Conservation (phyloP, 2,888 invertebrate genomes). For the Drosophila rellima region DNA sequence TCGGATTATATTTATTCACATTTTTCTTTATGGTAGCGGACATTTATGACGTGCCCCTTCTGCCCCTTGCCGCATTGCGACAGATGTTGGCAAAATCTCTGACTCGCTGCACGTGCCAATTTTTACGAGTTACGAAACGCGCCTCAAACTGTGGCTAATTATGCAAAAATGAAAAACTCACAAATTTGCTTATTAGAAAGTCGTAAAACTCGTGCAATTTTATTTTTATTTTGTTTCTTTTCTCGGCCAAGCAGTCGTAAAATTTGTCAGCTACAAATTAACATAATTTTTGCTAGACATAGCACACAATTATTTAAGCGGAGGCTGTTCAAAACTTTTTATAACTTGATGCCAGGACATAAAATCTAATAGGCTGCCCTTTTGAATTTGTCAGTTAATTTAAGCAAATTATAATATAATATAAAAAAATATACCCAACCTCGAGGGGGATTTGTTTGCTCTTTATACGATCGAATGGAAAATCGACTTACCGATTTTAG, state of each 20-base stretch:
- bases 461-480: not conserved
- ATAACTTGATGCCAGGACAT: conserved; percentile 47
- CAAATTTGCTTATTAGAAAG: conserved; percentile 76
- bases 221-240: conserved; percentile 14
- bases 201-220: conserved; percentile 64
- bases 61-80: conserved; percentile 34
- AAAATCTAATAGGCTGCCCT: conserved; percentile 44
- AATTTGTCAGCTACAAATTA: conserved; percentile 45
- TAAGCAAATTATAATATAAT: conserved; percentile 4
- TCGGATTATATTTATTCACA: conserved; percentile 68
- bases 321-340: conserved; percentile 42
- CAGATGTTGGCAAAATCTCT: conserved; percentile 53
- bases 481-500: too few species aligned
- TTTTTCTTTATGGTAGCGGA: conserved; percentile 27
- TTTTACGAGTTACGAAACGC: conserved; percentile 50
- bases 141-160: conserved; percentile 58
- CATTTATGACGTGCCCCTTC: conserved; percentile 69
- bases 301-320: conserved; percentile 40
- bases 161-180: conserved; percentile 66
- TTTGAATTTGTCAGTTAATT: conserved; percentile 41
- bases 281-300: conserved; percentile 54
- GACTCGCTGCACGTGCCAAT: conserved; percentile 61
- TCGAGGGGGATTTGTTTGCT: not conserved
- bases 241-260: conserved; percentile 42
- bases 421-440: not conserved